Percentiles rank a stretch among this genome's conserved stretches.
phyloP scores from a whole-genome alignment of 2,113 vertebrate species.

The Cephalopholis sonnerati region DNA sequence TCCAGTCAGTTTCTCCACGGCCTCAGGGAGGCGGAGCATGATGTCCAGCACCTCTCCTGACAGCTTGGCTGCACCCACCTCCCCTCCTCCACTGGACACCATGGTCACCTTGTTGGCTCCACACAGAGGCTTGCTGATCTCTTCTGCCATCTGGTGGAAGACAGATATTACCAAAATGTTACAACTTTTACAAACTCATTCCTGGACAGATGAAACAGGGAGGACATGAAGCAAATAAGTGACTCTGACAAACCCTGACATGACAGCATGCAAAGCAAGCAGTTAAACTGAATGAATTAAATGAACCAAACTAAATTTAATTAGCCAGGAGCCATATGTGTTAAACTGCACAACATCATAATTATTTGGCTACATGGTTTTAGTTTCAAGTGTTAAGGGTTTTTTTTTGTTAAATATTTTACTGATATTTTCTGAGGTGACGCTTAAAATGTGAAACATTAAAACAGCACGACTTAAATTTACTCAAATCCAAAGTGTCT shows the following conservation, averaged over 20 bases:
- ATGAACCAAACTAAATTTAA: neutral
- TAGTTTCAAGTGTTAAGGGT: neutral
- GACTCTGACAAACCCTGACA: neutral
- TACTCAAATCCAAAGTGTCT: too few relatives aligned
- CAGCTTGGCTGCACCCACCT: slow-evolving; percentile 89
- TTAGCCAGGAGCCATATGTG: too few relatives aligned
- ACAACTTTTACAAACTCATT: neutral
- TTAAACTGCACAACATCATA: neutral
- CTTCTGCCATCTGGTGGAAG: slow-evolving; percentile 87
- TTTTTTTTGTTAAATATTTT: neutral
- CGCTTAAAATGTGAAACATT: neutral
- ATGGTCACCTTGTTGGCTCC: slow-evolving; percentile 88
- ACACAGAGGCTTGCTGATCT: slow-evolving; percentile 91
- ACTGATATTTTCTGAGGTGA: neutral
- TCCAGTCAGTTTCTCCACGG: slow-evolving; percentile 90
- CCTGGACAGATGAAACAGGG: neutral
- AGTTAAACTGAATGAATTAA: neutral
- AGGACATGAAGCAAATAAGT: neutral
- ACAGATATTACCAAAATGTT: neutral
- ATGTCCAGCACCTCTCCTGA: slow-evolving; percentile 91
- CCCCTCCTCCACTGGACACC: slow-evolving; percentile 88
- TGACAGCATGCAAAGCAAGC: neutral
- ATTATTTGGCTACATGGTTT: neutral
- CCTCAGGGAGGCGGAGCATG: slow-evolving; percentile 87
- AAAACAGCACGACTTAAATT: too few relatives aligned